Conservation (phyloP, 2,113 vertebrate genomes). For the Megaceryle maxima region DNA sequence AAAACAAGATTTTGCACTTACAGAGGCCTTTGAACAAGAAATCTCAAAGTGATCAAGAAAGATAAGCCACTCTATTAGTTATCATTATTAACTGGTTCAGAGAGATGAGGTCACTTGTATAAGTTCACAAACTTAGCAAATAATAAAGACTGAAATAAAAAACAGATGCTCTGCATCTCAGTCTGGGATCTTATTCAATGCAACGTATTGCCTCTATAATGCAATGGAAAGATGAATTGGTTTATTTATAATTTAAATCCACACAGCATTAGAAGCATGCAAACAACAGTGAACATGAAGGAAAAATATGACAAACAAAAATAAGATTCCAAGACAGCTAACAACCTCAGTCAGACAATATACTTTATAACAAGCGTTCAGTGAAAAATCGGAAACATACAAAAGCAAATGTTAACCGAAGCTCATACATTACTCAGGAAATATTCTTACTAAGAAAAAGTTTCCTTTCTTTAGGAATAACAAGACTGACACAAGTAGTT, state of each 20-base stretch:
- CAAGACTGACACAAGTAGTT: background rate
- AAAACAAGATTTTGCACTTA: constrained; percentile 30
- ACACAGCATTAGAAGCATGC: background rate
- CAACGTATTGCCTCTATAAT: background rate
- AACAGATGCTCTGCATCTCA: background rate
- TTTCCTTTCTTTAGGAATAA: background rate
- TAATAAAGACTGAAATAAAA: constrained; percentile 8
- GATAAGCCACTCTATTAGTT: background rate
- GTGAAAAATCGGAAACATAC: background rate
- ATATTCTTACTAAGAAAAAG: background rate
- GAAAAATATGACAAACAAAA: background rate
- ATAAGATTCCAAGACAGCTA: background rate
- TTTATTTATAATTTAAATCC: background rate
- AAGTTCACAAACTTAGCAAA: constrained; percentile 36
- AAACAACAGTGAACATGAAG: background rate
- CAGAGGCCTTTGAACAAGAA: background rate
- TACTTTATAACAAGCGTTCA: background rate
- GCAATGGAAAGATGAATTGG: background rate
- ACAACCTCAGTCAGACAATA: background rate
- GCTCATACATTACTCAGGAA: background rate
- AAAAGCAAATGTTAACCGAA: background rate
- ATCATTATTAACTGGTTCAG: background rate
- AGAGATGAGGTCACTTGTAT: constrained; percentile 3
- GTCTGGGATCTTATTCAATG: background rate
- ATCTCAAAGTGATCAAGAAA: background rate